A percentile compares a stretch with the other conserved stretches of the same genome.
These are phyloP conservation scores for Pelodiscus sinensis DNA, from an alignment of 2,113 vertebrate genomes.

Conservation along the genomic window DNA sequence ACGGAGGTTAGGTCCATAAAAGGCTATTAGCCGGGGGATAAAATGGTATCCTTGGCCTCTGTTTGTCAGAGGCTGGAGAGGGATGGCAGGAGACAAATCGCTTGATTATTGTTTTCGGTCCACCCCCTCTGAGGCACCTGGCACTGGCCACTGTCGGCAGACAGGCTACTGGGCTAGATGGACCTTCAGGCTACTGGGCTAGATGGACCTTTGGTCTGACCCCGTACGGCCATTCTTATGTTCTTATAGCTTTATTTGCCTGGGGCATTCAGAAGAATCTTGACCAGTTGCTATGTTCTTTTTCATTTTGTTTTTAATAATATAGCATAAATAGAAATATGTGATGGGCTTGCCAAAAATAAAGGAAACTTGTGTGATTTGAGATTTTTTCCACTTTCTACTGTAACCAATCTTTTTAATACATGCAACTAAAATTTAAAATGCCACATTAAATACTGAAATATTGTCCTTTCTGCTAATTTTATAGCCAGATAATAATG, in stretches of 20 bases:
- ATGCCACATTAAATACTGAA: conserved; percentile 63
- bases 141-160: too few species aligned
- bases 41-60: too few species aligned
- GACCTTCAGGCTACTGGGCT: too few species aligned
- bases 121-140: too few species aligned
- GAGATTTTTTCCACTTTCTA: background rate
- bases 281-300: background rate
- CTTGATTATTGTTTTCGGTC: too few species aligned
- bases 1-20: too few species aligned
- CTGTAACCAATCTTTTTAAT: conserved; percentile 1
- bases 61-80: too few species aligned
- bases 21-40: too few species aligned
- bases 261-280: background rate
- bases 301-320: background rate
- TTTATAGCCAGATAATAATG: conserved; percentile 64
- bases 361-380: background rate
- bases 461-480: conserved; percentile 57
- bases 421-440: conserved; percentile 26
- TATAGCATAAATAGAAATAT: background rate
- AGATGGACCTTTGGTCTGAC: too few species aligned
- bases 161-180: too few species aligned
- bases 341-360: background rate
- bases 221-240: too few species aligned
- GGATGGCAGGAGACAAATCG: too few species aligned
- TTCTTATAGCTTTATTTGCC: background rate